These are phyloP conservation scores for Sciurus vulgaris DNA, from an alignment of 2,797 vertebrate genomes.

Conservation along the genomic window DNA sequence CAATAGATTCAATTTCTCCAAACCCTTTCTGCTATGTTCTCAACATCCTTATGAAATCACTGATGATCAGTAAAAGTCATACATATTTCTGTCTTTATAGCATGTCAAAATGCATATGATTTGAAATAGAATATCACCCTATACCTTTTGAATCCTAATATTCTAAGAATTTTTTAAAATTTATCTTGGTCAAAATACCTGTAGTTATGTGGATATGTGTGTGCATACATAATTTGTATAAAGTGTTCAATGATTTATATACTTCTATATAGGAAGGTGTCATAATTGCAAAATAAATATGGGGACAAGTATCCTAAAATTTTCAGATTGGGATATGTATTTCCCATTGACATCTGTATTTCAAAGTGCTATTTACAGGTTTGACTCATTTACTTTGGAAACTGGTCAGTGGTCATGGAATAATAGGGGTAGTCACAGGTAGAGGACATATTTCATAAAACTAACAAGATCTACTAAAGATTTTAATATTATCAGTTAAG, in stretches of 20 bases:
- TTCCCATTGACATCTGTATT: background rate
- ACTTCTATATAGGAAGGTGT: background rate
- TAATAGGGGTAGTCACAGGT: too few relatives aligned
- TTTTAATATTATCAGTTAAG: background rate
- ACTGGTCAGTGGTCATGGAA: background rate
- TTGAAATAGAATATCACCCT: background rate
- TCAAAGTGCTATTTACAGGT: background rate
- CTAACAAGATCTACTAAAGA: background rate
- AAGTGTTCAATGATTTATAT: background rate
- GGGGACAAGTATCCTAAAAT: background rate
- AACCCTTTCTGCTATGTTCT: background rate
- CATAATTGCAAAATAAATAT: background rate
- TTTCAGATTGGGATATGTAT: background rate
- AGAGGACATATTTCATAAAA: background rate
- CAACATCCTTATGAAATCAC: background rate
- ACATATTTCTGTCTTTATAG: background rate
- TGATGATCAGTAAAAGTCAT: background rate
- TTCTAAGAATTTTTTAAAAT: background rate
- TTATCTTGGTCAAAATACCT: too few relatives aligned
- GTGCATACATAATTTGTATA: background rate
- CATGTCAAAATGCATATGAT: background rate
- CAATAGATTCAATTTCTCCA: background rate
- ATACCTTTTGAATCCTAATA: background rate
- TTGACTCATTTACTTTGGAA: background rate
- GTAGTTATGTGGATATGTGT: fast-evolving